phyloP scores from a whole-genome alignment of 2,113 vertebrate species.

The Aptenodytes patagonicus region DNA sequence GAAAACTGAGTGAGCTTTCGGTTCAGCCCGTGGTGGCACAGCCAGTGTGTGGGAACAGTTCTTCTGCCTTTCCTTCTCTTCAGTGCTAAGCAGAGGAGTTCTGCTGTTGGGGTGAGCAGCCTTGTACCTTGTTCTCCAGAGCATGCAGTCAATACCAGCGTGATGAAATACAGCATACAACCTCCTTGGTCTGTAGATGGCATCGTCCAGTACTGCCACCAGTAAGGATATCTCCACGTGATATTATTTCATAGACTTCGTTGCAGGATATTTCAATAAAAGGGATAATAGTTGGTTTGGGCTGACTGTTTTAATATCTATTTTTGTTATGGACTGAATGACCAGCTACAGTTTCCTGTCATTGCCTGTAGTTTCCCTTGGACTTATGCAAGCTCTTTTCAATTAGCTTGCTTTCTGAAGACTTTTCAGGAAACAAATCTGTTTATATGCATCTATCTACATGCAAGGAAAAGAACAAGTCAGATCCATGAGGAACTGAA shows the following conservation, averaged over 20 bases:
- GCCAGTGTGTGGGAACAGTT: neutral
- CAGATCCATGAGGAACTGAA: neutral
- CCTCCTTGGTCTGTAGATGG: neutral
- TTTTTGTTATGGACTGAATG: neutral
- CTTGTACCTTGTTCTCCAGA: neutral
- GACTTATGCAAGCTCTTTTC: neutral
- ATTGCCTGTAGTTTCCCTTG: neutral
- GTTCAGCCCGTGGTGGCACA: neutral
- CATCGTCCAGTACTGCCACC: neutral
- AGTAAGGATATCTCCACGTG: neutral
- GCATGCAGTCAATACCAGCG: neutral
- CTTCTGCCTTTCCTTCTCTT: neutral
- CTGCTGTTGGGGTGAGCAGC: neutral
- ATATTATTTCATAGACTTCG: neutral
- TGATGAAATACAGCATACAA: neutral
- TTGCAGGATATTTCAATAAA: neutral
- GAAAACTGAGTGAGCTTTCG: neutral
- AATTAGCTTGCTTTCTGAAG: neutral
- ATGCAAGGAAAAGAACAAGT: neutral
- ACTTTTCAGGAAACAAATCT: neutral
- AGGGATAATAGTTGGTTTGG: neutral
- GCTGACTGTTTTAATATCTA: neutral
- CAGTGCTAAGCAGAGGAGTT: neutral
- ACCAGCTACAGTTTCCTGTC: neutral
- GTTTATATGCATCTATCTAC: neutral